Percentiles rank a stretch among this genome's conserved stretches.
Evolutionary conservation across 2,888 invertebrate genomes (phyloP).

Genomic region (Linyphia triangularis): DNA sequence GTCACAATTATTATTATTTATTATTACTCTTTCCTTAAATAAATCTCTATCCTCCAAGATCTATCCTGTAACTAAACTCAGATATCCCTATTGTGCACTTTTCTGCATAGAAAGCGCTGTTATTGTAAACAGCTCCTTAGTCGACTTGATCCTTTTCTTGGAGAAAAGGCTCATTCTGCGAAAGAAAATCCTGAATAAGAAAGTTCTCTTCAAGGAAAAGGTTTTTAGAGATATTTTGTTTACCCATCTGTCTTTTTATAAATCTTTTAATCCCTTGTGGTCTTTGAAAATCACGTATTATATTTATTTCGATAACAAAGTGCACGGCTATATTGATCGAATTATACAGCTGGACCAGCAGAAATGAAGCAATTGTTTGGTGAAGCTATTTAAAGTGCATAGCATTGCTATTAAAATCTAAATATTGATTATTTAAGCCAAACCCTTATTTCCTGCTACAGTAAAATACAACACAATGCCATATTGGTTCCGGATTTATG

Average conservation of each 20-base stretch:
- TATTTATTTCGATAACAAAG: no score
- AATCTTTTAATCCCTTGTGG: no score
- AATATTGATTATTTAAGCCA: no score
- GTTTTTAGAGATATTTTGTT: constrained; percentile 53
- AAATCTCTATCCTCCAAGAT: constrained; percentile 65
- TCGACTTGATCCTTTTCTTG: constrained; percentile 9
- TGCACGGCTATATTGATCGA: no score
- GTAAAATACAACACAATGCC: no score
- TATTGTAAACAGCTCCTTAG: constrained; percentile 47
- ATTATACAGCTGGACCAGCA: no score
- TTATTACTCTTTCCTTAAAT: constrained; percentile 59
- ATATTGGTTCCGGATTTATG: no score
- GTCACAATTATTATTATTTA: constrained; percentile 61
- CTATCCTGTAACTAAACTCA: constrained; percentile 58
- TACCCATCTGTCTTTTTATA: constrained; percentile 44
- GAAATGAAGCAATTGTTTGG: no score
- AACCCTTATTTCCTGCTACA: no score
- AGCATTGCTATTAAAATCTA: no score
- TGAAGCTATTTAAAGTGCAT: no score
- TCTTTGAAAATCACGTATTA: no score
- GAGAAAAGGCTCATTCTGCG: constrained; percentile 32
- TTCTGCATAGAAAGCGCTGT: constrained; percentile 28
- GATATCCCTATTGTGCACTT: constrained; percentile 28
- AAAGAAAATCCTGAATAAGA: constrained; percentile 41
- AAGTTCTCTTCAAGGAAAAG: constrained; percentile 31